phyloP scores from a whole-genome alignment of 2,797 vertebrate species.

The Micromesistius poutassou region DNA sequence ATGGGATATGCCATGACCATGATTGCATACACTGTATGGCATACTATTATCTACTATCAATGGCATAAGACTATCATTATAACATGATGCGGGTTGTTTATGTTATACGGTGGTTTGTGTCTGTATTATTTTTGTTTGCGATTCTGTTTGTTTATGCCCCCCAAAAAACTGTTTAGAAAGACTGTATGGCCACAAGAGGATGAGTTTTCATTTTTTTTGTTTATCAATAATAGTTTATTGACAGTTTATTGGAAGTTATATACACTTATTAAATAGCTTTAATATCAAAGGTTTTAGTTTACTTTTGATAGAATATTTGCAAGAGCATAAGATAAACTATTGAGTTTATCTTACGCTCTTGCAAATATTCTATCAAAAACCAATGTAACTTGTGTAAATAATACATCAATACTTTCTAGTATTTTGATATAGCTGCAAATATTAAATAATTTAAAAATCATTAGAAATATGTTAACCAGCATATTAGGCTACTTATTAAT shows the following conservation, averaged over 20 bases:
- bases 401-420: neutral
- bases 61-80: neutral
- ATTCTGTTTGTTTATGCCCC: neutral
- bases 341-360: too few relatives aligned
- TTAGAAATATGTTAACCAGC: neutral
- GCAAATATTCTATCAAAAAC: too few relatives aligned
- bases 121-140: neutral
- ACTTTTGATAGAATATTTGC: neutral
- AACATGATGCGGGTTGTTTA: neutral
- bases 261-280: neutral
- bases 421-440: neutral
- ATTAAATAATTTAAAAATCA: neutral
- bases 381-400: neutral
- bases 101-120: neutral
- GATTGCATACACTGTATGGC: neutral
- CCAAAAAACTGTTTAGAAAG: neutral
- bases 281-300: neutral
- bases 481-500: neutral
- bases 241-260: neutral
- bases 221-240: neutral
- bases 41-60: neutral
- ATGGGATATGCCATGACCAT: neutral
- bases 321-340: neutral
- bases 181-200: neutral
- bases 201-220: neutral